phyloP scores from a whole-genome alignment of 2,113 vertebrate genomes.

The Prochilodus magdalenae region DNA sequence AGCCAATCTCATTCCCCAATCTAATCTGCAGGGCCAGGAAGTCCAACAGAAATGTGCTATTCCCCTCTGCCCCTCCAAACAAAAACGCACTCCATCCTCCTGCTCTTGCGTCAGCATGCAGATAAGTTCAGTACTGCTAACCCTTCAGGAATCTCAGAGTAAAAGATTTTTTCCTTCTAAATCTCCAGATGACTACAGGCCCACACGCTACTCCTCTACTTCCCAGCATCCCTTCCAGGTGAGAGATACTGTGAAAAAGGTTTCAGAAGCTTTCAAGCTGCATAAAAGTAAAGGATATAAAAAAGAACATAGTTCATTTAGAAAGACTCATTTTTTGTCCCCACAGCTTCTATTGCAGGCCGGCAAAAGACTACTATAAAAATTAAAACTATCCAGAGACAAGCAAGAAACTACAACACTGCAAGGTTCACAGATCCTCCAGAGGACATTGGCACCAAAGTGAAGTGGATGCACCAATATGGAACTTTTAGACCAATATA shows the following conservation, averaged over 20 bases:
- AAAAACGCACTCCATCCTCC: conserved; percentile 56
- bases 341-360: not conserved
- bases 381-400: too few species aligned
- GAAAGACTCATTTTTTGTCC: not conserved
- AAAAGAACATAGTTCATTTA: not conserved
- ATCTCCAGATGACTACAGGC: not conserved
- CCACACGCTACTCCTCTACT: not conserved
- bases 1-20: conserved; percentile 55
- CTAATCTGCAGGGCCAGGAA: conserved; percentile 64
- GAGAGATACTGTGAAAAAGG: conserved; percentile 42
- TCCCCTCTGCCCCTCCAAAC: conserved; percentile 57
- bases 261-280: not conserved
- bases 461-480: not conserved
- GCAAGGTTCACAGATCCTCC: conserved; percentile 1
- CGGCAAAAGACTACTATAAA: not conserved
- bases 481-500: too few species aligned
- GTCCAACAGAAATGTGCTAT: conserved; percentile 57
- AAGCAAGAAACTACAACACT: too few species aligned
- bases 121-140: conserved; percentile 66
- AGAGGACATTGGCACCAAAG: not conserved
- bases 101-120: conserved; percentile 59
- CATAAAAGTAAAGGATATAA: not conserved
- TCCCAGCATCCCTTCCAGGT: conserved; percentile 29
- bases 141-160: conserved; percentile 66
- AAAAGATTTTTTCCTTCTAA: conserved; percentile 47